Percentiles rank a stretch among this genome's conserved stretches.
phyloP scores from a whole-genome alignment of 37 sponge, comb jelly and placozoan genomes.

The Amphimedon queenslandica region DNA sequence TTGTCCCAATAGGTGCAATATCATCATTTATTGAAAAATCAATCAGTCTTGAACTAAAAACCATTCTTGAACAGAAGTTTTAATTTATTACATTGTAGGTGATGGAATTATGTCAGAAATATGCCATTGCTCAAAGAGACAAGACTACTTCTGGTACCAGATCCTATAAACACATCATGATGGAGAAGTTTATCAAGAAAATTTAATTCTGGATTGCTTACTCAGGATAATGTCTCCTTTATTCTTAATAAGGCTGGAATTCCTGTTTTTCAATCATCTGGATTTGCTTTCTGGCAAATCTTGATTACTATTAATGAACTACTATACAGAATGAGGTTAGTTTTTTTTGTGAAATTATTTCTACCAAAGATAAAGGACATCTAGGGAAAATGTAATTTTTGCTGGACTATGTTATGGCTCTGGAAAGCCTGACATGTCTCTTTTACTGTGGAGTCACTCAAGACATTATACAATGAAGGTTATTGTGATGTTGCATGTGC shows the following conservation, averaged over 20 bases:
- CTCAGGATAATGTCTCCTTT: constrained; percentile 10
- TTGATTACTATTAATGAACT: constrained; percentile 31
- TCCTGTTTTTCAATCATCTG: constrained; percentile 35
- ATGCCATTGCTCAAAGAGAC: too few relatives aligned
- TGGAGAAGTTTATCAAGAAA: constrained; percentile 35
- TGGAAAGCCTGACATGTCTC: constrained; percentile 48
- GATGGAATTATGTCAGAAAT: too few relatives aligned
- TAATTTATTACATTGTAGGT: too few relatives aligned
- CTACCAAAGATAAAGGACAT: constrained; percentile 5
- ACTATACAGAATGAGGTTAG: constrained; percentile 31
- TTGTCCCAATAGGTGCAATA: too few relatives aligned
- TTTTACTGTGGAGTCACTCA: constrained; percentile 22
- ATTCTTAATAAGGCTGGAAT: constrained; percentile 35
- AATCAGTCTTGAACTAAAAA: too few relatives aligned
- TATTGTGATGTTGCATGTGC: too few relatives aligned
- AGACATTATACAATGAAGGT: constrained; percentile 27
- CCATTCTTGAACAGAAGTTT: too few relatives aligned
- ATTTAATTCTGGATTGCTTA: constrained; percentile 23
- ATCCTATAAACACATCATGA: constrained; percentile 29
- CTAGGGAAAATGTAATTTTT: constrained; percentile 31
- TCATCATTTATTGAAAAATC: too few relatives aligned
- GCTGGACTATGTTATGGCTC: constrained; percentile 51
- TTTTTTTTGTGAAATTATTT: not conserved
- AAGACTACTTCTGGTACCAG: too few relatives aligned
- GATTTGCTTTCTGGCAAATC: constrained; percentile 44